Evolutionary conservation across 2,888 invertebrate genomes (phyloP), one percentile per base, ranked within the genome.

Genomic region (Meliscaeva auricollis): DNA sequence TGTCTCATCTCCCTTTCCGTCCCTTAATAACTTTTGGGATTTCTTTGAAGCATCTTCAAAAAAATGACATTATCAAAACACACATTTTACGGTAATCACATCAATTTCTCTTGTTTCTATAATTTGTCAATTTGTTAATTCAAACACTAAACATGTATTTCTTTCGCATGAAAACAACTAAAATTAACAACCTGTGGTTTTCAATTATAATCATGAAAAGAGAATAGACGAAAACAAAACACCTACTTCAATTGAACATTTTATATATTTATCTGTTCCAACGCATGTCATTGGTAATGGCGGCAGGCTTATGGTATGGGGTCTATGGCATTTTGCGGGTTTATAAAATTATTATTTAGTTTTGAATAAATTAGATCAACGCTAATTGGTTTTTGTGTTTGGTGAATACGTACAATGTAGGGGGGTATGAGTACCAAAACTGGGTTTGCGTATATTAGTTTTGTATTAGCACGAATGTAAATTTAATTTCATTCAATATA

Each of bases 341-440:
- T 69, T 46, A 54, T 62, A 30, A 60, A 68, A 74, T 79, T 38
- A 68, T 32, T 68, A 54, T 38, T 35, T 56, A 48, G 41, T 66
- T 69, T 81, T 58, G 20, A 78, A 72, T 76, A 66, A 81, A 81
- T 81, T 81, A 76, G 70, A 76, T 70, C 58, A n/a, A 22, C 64
- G 72, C 72, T 78, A 78, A 78, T 78, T 78, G 72, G 66, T 72
- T 78, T 66, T 78, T 66, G 38, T 38, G 41, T 72, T 72, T 56
- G 30, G 50, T 41, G n/a, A 26, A 30, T 7, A 48, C 26, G 4
- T 26, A 26, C n/a, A 26, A 26, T 26, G 26, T n/a, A 60, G 52
- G 32, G 15, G 38, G 38, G 62, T 22, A 44, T 62, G 69, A 44
- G 60, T 11, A 60, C 15, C 41, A 52, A 60, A 44, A 26, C 2